phyloP scores from a whole-genome alignment of 2,888 invertebrate genomes.

The Drymonia ruficornis region DNA sequence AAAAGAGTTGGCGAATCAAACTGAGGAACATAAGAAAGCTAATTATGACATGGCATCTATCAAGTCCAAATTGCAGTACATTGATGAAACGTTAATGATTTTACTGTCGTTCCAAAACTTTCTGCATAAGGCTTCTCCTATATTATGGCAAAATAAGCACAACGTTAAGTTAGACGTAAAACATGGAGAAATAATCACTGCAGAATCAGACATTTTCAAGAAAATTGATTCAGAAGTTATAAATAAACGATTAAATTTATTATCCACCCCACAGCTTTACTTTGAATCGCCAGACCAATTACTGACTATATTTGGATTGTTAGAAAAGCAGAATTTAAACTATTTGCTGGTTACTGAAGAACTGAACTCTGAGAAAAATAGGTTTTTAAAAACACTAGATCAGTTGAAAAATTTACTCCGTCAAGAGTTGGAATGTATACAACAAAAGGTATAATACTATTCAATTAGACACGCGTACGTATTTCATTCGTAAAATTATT shows the following conservation, averaged over 20 bases:
- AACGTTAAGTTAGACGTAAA: conserved; percentile 54
- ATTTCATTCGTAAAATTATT: too few relatives aligned
- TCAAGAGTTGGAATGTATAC: conserved; percentile 62
- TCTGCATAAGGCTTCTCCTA: conserved; percentile 70
- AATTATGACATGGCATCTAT: conserved; percentile 71
- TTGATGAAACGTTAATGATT: conserved; percentile 70
- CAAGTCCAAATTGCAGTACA: conserved; percentile 75
- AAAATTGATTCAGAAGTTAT: conserved; percentile 54
- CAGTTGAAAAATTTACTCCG: conserved; percentile 55
- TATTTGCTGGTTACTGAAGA: conserved; percentile 75
- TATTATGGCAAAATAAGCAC: conserved; percentile 70
- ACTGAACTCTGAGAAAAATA: conserved; percentile 67
- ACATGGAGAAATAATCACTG: conserved; percentile 58
- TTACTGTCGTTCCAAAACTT: conserved; percentile 75
- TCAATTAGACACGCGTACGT: too few relatives aligned
- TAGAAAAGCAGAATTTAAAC: conserved; percentile 77
- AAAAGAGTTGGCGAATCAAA: conserved; percentile 65
- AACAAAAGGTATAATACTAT: conserved; percentile 59
- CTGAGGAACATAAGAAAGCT: conserved; percentile 70
- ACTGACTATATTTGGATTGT: conserved; percentile 58
- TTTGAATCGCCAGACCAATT: conserved; percentile 70
- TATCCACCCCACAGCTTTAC: conserved; percentile 67
- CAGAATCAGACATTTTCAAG: conserved; percentile 64
- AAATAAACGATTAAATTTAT: conserved; percentile 48
- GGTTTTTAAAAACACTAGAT: conserved; percentile 63